phyloP scores from a whole-genome alignment of 1,140 invertebrate genomes.

The Rhopalosiphum padi region DNA sequence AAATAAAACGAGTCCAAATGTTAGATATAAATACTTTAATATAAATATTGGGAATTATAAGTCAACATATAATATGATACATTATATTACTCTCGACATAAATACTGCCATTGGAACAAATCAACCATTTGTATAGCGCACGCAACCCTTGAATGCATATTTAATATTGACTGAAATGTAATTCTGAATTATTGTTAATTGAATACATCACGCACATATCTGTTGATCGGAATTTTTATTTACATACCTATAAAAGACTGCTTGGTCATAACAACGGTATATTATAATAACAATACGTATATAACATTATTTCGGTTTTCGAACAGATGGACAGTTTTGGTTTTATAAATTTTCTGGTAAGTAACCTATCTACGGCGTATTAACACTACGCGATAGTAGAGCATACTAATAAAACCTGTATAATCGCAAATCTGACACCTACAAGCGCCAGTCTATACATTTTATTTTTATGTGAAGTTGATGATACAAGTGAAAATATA shows the following conservation, averaged over 20 bases:
- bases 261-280: not conserved
- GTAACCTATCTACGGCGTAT: too few species aligned
- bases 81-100: not conserved
- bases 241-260: not conserved
- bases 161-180: not conserved
- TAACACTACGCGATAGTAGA: too few species aligned
- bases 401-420: too few species aligned
- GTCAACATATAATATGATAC: not conserved
- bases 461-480: too few species aligned
- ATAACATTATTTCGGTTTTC: not conserved
- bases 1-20: too few species aligned
- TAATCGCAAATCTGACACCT: too few species aligned
- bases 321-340: not conserved
- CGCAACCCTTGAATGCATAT: not conserved
- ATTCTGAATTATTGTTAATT: not conserved
- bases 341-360: too few species aligned
- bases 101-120: not conserved
- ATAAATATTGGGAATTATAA: too few species aligned
- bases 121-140: not conserved
- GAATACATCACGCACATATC: slow-evolving; percentile 20
- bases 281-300: not conserved
- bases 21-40: too few species aligned
- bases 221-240: slow-evolving; percentile 30
- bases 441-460: too few species aligned
- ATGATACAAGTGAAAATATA: too few species aligned